Conservation (phyloP, 2,888 invertebrate species). For the Endotricha flammealis region DNA sequence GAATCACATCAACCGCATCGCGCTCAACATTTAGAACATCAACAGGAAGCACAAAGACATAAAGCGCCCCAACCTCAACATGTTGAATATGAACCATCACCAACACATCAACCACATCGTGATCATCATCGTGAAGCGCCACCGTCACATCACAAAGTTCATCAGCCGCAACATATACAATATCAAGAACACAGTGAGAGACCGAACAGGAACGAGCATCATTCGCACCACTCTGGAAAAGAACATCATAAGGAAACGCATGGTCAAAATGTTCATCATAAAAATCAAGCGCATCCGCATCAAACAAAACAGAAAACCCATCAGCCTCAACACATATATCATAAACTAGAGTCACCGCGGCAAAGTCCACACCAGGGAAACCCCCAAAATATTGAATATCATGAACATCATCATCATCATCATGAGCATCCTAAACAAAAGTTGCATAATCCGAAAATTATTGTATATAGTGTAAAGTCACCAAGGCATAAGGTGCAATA, state of each 20-base stretch:
- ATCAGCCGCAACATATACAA: conserved; percentile 3
- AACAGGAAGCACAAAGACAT: not conserved
- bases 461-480: conserved; percentile 14
- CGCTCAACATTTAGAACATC: conserved; percentile 7
- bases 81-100: no score
- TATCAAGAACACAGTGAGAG: conserved; percentile 12
- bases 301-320: not conserved
- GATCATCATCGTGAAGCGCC: conserved; percentile 3
- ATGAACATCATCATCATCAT: conserved; percentile 22
- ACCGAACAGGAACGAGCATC: not conserved
- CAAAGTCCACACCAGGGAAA: conserved; percentile 15
- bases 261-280: not conserved
- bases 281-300: not conserved
- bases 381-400: conserved; percentile 21
- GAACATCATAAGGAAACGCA: conserved; percentile 3
- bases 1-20: conserved; percentile 6
- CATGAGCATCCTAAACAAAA: conserved; percentile 15
- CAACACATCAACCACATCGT: not conserved
- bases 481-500: conserved; percentile 16
- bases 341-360: no score
- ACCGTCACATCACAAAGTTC: not conserved
- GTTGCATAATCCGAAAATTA: not conserved
- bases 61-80: not conserved
- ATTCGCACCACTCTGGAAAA: not conserved
- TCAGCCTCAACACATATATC: not conserved